These are phyloP conservation scores for Candoia aspera DNA, from an alignment of 2,113 vertebrate species.

Conservation along the genomic window DNA sequence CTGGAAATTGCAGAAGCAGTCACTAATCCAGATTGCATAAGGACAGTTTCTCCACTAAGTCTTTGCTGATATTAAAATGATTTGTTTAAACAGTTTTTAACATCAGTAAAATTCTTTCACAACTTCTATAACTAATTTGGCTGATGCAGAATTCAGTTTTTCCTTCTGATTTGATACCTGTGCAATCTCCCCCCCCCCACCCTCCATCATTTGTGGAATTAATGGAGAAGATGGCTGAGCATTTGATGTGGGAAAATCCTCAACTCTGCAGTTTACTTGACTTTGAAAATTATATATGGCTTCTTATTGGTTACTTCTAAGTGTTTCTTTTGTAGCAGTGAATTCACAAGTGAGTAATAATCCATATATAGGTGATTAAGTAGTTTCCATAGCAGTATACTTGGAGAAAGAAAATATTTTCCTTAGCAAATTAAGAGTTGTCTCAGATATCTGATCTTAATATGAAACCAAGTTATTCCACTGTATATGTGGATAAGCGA, in stretches of 20 bases:
- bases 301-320: too few relatives aligned
- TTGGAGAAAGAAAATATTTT: background rate
- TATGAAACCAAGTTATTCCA: background rate
- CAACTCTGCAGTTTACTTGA: background rate
- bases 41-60: background rate
- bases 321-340: background rate
- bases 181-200: background rate
- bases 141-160: background rate
- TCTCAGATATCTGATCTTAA: fast-evolving
- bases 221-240: background rate
- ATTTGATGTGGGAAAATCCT: background rate
- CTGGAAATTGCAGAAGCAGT: background rate
- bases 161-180: background rate
- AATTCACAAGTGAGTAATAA: fast-evolving
- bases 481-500: background rate
- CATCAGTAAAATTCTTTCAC: background rate
- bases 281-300: background rate
- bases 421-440: constrained; percentile 34
- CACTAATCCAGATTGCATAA: background rate
- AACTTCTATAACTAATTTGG: background rate
- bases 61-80: background rate
- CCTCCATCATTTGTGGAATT: background rate
- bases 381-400: constrained; percentile 22
- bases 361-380: background rate
- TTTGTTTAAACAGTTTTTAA: background rate